Evolutionary conservation across 1,140 invertebrate species (phyloP).

Genomic region (Drosophila repleta): DNA sequence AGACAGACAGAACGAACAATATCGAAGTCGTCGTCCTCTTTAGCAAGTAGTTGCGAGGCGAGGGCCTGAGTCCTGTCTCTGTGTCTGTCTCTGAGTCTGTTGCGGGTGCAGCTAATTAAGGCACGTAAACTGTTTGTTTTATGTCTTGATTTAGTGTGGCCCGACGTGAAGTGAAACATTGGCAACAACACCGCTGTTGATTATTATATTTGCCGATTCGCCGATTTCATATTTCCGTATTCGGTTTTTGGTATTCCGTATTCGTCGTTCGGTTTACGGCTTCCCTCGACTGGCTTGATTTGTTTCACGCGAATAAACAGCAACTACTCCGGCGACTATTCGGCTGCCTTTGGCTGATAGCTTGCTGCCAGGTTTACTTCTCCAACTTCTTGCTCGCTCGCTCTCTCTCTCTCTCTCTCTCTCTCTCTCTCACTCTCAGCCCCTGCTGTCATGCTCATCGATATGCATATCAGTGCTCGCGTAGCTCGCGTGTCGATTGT

Average conservation of each 20-base stretch:
- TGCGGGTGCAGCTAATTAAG: conserved; percentile 66
- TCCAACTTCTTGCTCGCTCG: no score
- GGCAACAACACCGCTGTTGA: conserved; percentile 43
- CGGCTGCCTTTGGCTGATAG: conserved; percentile 4
- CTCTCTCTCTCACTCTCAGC: neutral
- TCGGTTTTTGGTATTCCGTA: neutral
- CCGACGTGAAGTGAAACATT: conserved; percentile 1
- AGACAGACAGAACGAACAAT: neutral
- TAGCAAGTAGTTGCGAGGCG: no score
- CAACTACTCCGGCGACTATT: conserved; percentile 31
- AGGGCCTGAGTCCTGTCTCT: no score
- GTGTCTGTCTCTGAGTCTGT: neutral
- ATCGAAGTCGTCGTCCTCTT: conserved; percentile 18
- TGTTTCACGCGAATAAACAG: conserved; percentile 79
- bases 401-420: no score
- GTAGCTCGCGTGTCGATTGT: conserved; percentile 75
- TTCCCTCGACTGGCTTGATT: conserved; percentile 48
- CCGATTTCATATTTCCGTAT: conserved; percentile 47
- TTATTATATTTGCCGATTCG: conserved; percentile 56
- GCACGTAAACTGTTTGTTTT: conserved; percentile 66
- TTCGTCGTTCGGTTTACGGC: neutral
- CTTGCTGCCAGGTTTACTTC: neutral
- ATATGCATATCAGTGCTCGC: conserved; percentile 75
- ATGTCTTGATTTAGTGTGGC: conserved; percentile 50
- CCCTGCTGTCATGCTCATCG: conserved; percentile 50